A percentile compares a stretch with the other conserved stretches of the same genome.
phyloP scores from a whole-genome alignment of 1,140 invertebrate genomes.

The Phthorimaea operculella region DNA sequence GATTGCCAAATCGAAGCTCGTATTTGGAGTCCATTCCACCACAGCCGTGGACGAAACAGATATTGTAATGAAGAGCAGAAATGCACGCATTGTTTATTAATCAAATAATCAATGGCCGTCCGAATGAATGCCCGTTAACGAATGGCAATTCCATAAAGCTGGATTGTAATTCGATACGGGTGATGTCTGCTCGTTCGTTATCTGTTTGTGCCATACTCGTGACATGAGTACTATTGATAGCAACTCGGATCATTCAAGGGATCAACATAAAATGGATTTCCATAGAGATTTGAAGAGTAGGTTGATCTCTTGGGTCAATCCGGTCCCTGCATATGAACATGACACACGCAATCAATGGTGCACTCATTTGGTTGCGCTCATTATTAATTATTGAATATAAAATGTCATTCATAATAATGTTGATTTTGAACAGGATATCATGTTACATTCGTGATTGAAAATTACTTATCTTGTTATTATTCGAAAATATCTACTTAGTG shows the following conservation, averaged over 20 bases:
- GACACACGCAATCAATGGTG: slow-evolving; percentile 12
- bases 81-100: slow-evolving; percentile 10
- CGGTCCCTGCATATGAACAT: no score
- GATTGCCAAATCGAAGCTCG: slow-evolving; percentile 41
- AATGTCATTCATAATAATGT: no score
- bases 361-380: background rate
- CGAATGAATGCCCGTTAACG: slow-evolving; percentile 27
- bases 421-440: no score
- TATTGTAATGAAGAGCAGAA: slow-evolving; percentile 16
- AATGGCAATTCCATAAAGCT: slow-evolving; percentile 30
- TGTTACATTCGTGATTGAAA: no score
- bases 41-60: slow-evolving; percentile 19
- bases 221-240: background rate
- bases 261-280: slow-evolving; percentile 11
- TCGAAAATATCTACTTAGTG: no score
- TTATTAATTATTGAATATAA: no score
- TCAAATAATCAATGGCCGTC: slow-evolving; percentile 2
- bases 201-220: slow-evolving; percentile 13
- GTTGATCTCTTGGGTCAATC: no score
- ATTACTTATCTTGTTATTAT: no score
- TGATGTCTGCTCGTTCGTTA: slow-evolving; percentile 43
- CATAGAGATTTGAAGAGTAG: no score
- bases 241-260: background rate
- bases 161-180: slow-evolving; percentile 44
- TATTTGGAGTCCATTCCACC: slow-evolving; percentile 47